A percentile compares a stretch with the other conserved stretches of the same genome.
Evolutionary conservation across 2,797 vertebrate species (phyloP).

Genomic region (Pseudotriccus pelzelni): DNA sequence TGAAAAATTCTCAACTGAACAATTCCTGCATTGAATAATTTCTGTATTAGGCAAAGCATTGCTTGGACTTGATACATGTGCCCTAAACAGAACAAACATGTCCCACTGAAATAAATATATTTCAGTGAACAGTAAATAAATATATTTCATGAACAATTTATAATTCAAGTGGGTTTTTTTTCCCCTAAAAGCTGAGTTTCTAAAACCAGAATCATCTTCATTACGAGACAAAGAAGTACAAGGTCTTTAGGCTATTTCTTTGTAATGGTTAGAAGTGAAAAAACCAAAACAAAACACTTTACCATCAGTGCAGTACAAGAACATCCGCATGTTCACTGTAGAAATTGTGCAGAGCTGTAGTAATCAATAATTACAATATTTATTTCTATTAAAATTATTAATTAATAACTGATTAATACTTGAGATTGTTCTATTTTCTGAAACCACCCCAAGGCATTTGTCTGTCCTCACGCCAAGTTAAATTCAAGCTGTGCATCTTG

Average conservation of each 20-base stretch:
- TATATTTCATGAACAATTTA: background rate
- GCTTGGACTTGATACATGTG: background rate
- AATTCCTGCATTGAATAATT: background rate
- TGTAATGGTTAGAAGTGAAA: background rate
- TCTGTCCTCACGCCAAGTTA: background rate
- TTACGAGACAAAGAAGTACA: background rate
- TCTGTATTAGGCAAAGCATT: background rate
- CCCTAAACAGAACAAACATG: background rate
- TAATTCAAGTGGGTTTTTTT: background rate
- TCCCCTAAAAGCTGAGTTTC: background rate
- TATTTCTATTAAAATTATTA: background rate
- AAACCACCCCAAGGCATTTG: background rate
- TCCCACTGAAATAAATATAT: background rate
- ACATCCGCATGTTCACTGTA: background rate
- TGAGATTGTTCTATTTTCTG: background rate
- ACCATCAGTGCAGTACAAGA: fast-evolving
- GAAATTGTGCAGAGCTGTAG: background rate
- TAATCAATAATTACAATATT: background rate
- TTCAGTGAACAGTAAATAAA: background rate
- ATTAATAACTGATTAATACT: background rate
- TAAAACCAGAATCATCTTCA: background rate
- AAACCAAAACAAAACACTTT: background rate
- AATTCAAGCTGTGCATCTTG: background rate
- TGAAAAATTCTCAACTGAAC: background rate
- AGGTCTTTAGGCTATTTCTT: background rate